Conservation (phyloP, 1,140 invertebrate genomes). For the Vanessa atalanta region DNA sequence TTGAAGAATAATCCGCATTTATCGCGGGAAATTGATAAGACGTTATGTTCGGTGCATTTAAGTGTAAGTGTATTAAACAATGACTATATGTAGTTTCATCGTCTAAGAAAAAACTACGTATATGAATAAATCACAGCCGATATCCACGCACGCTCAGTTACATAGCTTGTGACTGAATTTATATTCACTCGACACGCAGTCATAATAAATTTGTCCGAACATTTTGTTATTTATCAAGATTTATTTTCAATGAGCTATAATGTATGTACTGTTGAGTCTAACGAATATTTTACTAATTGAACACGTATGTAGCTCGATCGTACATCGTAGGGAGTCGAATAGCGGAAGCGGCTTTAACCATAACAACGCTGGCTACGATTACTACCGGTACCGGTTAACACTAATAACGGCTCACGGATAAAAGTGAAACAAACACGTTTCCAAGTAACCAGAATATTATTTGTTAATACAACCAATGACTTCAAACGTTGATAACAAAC, state of each 20-base stretch:
- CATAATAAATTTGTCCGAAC: background rate
- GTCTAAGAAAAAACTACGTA: background rate
- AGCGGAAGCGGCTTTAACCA: slow-evolving; percentile 63
- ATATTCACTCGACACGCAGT: background rate
- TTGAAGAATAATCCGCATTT: background rate
- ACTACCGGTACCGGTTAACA: slow-evolving; percentile 36
- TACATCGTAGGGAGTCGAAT: slow-evolving; percentile 16
- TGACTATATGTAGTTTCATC: background rate
- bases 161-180: background rate
- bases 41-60: background rate
- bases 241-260: background rate
- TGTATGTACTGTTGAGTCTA: background rate
- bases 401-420: slow-evolving; percentile 34
- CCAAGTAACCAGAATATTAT: slow-evolving; percentile 49
- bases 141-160: background rate
- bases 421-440: slow-evolving; percentile 61
- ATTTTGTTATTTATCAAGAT: background rate
- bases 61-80: background rate
- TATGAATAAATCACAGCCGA: background rate
- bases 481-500: background rate
- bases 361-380: slow-evolving; percentile 49
- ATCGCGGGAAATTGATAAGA: slow-evolving; percentile 1
- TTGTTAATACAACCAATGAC: background rate
- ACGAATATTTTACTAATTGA: background rate
- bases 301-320: background rate